phyloP scores from a whole-genome alignment of 1,140 invertebrate genomes.

The Bombus sylvicola region DNA sequence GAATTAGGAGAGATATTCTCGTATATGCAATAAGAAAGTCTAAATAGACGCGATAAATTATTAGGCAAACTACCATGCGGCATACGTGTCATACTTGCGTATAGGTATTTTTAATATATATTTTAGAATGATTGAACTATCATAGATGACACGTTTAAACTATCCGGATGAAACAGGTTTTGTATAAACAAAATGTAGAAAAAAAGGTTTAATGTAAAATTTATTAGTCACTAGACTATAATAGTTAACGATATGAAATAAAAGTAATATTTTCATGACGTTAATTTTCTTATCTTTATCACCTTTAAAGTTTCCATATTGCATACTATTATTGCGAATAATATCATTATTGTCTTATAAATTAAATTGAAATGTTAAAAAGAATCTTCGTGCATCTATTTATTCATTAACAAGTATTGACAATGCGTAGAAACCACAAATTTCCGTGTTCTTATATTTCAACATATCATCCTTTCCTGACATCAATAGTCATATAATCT shows the following conservation, averaged over 20 bases:
- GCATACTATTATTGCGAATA: neutral
- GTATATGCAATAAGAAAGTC: constrained; percentile 28
- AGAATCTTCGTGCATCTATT: neutral
- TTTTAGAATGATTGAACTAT: constrained; percentile 1
- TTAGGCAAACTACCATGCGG: constrained; percentile 4
- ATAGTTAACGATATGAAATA: neutral
- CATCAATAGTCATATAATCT: neutral
- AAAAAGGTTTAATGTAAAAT: neutral
- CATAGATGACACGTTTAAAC: constrained; percentile 8
- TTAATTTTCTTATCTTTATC: neutral
- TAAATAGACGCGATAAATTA: constrained; percentile 35
- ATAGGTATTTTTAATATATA: constrained; percentile 16
- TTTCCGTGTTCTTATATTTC: constrained; percentile 40
- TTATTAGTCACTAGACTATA: neutral
- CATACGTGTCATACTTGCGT: neutral
- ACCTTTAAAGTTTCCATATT: neutral
- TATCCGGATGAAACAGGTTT: neutral
- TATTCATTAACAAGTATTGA: neutral
- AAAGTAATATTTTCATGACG: neutral
- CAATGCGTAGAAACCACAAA: constrained; percentile 13
- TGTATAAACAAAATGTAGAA: neutral
- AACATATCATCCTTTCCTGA: neutral
- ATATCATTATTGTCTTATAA: neutral
- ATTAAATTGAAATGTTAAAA: neutral
- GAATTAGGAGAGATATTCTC: constrained; percentile 51